Evolutionary conservation across 2,797 vertebrate genomes (phyloP).

Genomic region (Erithacus rubecula): DNA sequence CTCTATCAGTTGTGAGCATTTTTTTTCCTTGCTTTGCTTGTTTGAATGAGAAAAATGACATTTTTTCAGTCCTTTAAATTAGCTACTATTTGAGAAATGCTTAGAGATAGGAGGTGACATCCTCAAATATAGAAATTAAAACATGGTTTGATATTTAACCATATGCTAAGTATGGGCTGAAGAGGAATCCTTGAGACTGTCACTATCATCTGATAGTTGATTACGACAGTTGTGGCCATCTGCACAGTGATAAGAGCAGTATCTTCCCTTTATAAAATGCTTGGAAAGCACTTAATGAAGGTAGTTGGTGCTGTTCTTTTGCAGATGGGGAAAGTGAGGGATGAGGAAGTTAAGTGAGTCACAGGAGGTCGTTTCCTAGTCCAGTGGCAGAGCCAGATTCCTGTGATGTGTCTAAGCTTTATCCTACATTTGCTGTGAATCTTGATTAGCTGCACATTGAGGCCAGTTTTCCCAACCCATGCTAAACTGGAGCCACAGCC

Average conservation of each 20-base stretch:
- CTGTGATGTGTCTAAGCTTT: not conserved
- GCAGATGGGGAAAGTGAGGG: not conserved
- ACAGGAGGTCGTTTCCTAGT: not conserved
- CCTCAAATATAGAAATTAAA: conserved; percentile 64
- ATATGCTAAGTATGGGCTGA: not conserved
- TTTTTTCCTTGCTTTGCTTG: conserved; percentile 49
- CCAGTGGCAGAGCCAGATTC: not conserved
- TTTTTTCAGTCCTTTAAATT: conserved; percentile 66
- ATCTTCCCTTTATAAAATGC: not conserved
- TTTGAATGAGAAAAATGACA: conserved; percentile 56
- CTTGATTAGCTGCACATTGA: not conserved
- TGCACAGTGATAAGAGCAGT: not conserved
- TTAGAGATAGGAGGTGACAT: conserved; percentile 38
- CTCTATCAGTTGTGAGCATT: conserved; percentile 33
- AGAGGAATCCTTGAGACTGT: not conserved
- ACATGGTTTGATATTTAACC: conserved; percentile 29
- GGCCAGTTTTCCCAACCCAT: not conserved
- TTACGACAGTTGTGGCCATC: not conserved
- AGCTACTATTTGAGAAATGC: conserved; percentile 39
- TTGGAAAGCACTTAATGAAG: conserved; percentile 5
- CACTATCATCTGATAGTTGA: not conserved
- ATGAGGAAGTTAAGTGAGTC: not conserved
- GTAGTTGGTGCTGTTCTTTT: not conserved
- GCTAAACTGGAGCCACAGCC: not conserved
- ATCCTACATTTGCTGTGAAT: not conserved